phyloP scores from a whole-genome alignment of 2,888 invertebrate species.

The Acrobasis consociella region DNA sequence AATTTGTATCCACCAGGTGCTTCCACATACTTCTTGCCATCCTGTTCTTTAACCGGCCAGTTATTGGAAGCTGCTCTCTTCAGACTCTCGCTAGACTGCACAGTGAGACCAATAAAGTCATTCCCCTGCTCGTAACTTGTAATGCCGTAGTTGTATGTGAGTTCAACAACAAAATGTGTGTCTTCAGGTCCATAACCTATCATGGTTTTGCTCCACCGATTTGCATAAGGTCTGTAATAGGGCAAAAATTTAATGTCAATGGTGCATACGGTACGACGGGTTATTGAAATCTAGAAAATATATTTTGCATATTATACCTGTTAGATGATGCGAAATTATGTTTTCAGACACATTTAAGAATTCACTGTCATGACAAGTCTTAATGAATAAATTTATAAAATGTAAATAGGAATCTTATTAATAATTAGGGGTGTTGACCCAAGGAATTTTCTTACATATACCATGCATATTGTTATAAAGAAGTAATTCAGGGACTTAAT shows the following conservation, averaged over 20 bases:
- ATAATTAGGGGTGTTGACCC: no score
- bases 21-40: slow-evolving; percentile 84
- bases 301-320: no score
- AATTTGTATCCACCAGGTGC: slow-evolving; percentile 98
- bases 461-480: neutral
- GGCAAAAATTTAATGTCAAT: slow-evolving; percentile 3
- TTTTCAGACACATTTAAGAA: no score
- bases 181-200: slow-evolving; percentile 98
- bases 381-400: no score
- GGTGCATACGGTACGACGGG: no score
- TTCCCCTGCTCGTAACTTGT: slow-evolving; percentile 94
- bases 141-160: slow-evolving; percentile 98
- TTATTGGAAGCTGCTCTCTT: slow-evolving; percentile 86
- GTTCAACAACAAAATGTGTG: slow-evolving; percentile 96
- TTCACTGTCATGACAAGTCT: no score
- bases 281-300: no score
- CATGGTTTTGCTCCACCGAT: slow-evolving; percentile 99
- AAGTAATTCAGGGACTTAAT: neutral
- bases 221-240: slow-evolving; percentile 93
- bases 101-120: slow-evolving; percentile 94
- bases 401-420: no score
- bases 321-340: no score
- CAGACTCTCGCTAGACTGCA: slow-evolving; percentile 90
- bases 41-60: slow-evolving; percentile 88
- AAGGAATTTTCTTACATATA: no score